Conservation (phyloP, 2,797 vertebrate genomes). For the Amblyraja radiata region DNA sequence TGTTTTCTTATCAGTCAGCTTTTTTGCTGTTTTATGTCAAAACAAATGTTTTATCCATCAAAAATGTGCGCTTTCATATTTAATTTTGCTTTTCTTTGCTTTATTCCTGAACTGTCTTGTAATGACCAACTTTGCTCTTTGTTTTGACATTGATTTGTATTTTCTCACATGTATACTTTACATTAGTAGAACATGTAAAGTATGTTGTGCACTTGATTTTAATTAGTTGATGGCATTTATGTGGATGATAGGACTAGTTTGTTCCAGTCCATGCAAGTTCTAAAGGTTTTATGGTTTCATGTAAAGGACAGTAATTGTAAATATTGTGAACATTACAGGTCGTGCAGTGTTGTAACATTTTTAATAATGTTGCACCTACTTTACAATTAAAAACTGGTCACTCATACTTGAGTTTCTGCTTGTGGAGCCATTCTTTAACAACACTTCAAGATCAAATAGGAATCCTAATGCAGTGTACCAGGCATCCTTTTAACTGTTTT, state of each 20-base stretch:
- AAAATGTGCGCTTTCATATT: constrained; percentile 42
- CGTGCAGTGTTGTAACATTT: constrained; percentile 92
- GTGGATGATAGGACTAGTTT: constrained; percentile 72
- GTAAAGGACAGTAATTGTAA: constrained; percentile 85
- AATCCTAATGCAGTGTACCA: not conserved
- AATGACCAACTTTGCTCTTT: constrained; percentile 49
- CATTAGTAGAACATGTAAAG: constrained; percentile 69
- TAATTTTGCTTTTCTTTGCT: constrained; percentile 41
- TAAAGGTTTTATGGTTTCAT: constrained; percentile 70
- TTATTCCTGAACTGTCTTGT: constrained; percentile 50
- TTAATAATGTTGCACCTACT: constrained; percentile 90
- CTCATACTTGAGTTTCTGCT: constrained; percentile 74
- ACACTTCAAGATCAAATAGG: constrained; percentile 24
- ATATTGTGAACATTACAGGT: constrained; percentile 94
- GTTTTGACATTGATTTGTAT: constrained; percentile 61
- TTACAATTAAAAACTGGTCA: constrained; percentile 94
- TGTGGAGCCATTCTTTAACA: constrained; percentile 59
- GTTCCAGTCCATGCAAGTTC: constrained; percentile 61
- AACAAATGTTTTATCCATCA: constrained; percentile 46
- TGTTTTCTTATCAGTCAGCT: constrained; percentile 45
- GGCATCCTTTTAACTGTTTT: not conserved
- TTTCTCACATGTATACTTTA: constrained; percentile 74
- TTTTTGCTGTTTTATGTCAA: constrained; percentile 45
- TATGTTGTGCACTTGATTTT: constrained; percentile 74
- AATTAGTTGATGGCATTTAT: constrained; percentile 58